Evolutionary conservation across 2,888 invertebrate genomes (phyloP).

Genomic region (Anthrax anthrax): DNA sequence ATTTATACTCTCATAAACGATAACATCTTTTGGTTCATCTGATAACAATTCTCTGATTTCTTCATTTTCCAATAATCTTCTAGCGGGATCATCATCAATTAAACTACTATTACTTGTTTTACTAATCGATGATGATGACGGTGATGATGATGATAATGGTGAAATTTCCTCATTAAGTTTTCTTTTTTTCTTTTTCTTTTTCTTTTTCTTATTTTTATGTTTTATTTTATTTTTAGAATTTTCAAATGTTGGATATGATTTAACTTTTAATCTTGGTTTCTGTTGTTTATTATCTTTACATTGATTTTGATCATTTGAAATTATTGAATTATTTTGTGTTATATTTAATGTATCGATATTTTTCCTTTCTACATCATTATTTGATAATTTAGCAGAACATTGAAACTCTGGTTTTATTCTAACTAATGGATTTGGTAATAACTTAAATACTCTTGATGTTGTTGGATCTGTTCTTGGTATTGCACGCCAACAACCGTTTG

Average conservation of each 20-base stretch:
- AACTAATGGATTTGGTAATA: conserved; percentile 33
- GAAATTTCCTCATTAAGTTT: no score
- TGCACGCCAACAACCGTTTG: conserved; percentile 68
- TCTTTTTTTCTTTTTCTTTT: conserved; percentile 16
- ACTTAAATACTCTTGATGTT: conserved; percentile 26
- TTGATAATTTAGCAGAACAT: neutral
- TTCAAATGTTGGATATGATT: neutral
- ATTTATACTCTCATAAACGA: conserved; percentile 19
- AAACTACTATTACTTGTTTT: neutral
- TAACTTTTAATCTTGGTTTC: neutral
- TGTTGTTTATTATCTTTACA: neutral
- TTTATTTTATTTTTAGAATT: neutral
- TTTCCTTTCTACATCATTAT: conserved; percentile 9
- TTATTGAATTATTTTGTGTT: neutral
- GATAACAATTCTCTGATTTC: conserved; percentile 8
- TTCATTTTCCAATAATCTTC: conserved; percentile 5
- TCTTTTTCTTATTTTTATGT: conserved; percentile 16
- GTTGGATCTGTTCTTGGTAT: conserved; percentile 57
- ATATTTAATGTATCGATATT: neutral
- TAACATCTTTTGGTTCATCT: conserved; percentile 12
- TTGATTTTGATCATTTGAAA: no score
- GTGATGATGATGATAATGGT: conserved; percentile 25
- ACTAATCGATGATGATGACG: no score
- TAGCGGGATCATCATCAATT: conserved; percentile 3
- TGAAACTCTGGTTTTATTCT: conserved; percentile 28